phyloP scores from a whole-genome alignment of 2,888 invertebrate species.

The Xestia xanthographa region DNA sequence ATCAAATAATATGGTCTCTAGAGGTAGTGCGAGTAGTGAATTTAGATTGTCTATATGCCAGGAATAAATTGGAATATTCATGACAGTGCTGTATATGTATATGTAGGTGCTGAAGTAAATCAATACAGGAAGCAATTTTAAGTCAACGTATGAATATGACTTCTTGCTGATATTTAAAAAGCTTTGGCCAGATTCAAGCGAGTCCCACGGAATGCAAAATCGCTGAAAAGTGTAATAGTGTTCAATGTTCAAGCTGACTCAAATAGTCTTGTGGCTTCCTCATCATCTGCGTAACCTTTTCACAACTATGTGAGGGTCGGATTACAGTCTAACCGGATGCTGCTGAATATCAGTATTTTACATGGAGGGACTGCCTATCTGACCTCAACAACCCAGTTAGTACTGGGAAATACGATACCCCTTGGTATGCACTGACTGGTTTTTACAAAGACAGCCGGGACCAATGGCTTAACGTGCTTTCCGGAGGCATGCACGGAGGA shows the following conservation, averaged over 20 bases:
- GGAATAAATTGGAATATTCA: constrained; percentile 29
- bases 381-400: neutral
- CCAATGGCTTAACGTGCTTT: too few species aligned
- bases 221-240: neutral
- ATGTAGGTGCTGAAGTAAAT: neutral
- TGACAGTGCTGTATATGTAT: neutral
- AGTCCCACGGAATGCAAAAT: neutral
- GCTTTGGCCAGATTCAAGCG: neutral
- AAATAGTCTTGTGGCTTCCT: neutral
- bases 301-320: neutral
- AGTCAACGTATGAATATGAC: neutral
- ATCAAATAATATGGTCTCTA: constrained; percentile 14
- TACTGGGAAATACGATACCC: neutral
- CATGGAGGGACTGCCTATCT: neutral
- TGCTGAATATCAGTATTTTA: neutral
- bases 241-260: neutral
- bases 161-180: neutral
- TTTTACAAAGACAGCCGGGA: too few species aligned
- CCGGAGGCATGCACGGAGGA: too few species aligned
- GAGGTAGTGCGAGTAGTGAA: neutral
- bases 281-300: neutral
- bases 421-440: too few species aligned
- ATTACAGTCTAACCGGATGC: neutral
- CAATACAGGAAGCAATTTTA: neutral
- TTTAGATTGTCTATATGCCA: constrained; percentile 16